Percentiles rank a stretch among this genome's conserved stretches.
Conservation (phyloP, 2,888 invertebrate genomes). For the Suillia variegata region DNA sequence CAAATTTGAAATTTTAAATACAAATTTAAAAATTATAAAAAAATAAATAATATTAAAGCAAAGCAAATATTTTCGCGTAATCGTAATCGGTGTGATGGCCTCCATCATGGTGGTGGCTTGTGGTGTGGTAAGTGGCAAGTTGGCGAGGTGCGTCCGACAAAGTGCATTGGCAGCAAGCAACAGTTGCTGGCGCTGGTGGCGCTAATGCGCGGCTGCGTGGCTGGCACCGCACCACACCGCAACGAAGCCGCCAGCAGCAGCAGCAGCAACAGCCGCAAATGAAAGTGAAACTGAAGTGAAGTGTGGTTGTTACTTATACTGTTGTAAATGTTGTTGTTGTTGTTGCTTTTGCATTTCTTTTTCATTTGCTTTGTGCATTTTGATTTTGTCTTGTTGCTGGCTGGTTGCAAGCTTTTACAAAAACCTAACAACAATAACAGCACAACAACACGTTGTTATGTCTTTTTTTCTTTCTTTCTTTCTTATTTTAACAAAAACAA, state of each 20-base stretch:
- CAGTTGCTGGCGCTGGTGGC: constrained; percentile 36
- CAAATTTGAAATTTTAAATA: no score
- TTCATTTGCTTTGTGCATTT: constrained; percentile 8
- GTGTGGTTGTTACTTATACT: no score
- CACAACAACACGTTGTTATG: no score
- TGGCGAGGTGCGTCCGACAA: constrained; percentile 24
- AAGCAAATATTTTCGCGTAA: no score
- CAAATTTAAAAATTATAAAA: no score
- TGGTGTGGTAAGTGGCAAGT: neutral
- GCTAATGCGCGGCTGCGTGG: constrained; percentile 14
- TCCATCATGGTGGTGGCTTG: neutral
- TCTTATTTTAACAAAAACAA: no score
- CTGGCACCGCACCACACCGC: neutral
- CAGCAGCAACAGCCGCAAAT: constrained; percentile 40
- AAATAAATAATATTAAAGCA: no score
- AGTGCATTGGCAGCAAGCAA: constrained; percentile 42
- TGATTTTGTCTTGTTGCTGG: constrained; percentile 36
- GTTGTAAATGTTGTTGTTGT: constrained; percentile 15
- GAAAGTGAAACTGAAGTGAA: constrained; percentile 56
- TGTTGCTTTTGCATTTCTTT: constrained; percentile 22
- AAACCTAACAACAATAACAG: no score
- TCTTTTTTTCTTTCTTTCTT: no score
- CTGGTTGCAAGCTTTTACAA: no score
- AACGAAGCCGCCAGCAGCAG: no score
- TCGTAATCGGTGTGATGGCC: neutral